These are phyloP conservation scores for Diacarnus erythraeanus DNA, from an alignment of 37 sponge, comb jelly and placozoan genomes.

Conservation along the genomic window DNA sequence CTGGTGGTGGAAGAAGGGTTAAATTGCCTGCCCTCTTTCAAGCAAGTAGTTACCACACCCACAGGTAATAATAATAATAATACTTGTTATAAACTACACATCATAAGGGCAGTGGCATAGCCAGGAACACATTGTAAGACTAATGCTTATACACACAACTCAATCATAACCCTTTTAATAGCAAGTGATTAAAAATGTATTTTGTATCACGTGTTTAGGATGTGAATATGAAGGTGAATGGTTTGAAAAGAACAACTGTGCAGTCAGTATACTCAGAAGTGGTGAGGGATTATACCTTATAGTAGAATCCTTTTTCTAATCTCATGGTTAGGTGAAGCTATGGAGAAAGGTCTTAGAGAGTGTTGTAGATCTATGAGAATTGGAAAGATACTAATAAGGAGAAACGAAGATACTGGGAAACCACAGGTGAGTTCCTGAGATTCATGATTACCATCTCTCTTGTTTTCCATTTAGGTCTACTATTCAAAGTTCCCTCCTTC, in stretches of 20 bases:
- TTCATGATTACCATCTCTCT: not conserved
- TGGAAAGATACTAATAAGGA: conserved; percentile 90
- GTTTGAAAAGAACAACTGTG: conserved; percentile 89
- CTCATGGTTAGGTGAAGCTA: conserved; percentile 93
- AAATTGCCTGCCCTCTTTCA: conserved; percentile 72
- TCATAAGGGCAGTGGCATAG: not conserved
- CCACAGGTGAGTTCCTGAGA: conserved; percentile 19
- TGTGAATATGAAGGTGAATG: conserved; percentile 74
- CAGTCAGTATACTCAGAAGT: conserved; percentile 93
- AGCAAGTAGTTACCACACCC: conserved; percentile 74
- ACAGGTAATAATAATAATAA: conserved; percentile 55
- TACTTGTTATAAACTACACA: not conserved
- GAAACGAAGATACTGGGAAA: conserved; percentile 46
- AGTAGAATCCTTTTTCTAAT: not conserved
- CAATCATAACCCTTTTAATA: too few species aligned
- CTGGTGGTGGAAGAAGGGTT: conserved; percentile 92
- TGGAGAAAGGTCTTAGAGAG: conserved; percentile 90
- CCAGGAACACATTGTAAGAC: not conserved
- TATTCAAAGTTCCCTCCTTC: conserved; percentile 88
- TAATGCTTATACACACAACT: too few species aligned
- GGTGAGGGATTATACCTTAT: conserved; percentile 41
- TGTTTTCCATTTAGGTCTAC: conserved; percentile 53
- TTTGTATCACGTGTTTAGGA: conserved; percentile 24
- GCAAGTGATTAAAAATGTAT: not conserved
- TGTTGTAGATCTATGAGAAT: conserved; percentile 92